Conservation (phyloP, 2,797 vertebrate species). For the Acanthurus lineatus region DNA sequence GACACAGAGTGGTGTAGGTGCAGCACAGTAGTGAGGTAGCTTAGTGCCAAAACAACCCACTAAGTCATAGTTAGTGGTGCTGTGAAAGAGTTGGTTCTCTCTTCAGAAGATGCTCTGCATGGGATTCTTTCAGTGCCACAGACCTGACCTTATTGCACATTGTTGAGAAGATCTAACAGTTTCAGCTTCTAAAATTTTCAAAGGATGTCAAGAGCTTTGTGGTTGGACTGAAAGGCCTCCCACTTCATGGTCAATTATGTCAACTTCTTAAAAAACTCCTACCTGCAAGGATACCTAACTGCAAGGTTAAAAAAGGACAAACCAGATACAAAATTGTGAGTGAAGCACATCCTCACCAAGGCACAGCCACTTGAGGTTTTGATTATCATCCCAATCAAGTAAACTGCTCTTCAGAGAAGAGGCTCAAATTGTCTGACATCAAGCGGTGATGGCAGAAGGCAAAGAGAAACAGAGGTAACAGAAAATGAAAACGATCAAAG, state of each 20-base stretch:
- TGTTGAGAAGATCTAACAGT: constrained; percentile 41
- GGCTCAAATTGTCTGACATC: constrained; percentile 32
- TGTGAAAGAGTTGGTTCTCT: background rate
- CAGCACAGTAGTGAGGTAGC: too few relatives aligned
- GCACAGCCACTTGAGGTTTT: constrained; percentile 53
- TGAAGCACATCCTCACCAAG: constrained; percentile 40
- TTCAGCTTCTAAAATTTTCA: constrained; percentile 37
- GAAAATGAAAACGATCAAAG: constrained; percentile 11
- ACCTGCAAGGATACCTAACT: constrained; percentile 3
- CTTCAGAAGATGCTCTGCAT: background rate
- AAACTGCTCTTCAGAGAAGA: constrained; percentile 55
- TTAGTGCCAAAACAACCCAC: too few relatives aligned
- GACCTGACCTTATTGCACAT: constrained; percentile 22
- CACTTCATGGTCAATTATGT: constrained; percentile 42
- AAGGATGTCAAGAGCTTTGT: constrained; percentile 32
- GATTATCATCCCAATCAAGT: constrained; percentile 69
- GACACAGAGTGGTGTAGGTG: too few relatives aligned
- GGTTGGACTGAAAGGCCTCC: constrained; percentile 29
- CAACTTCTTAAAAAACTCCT: constrained; percentile 19
- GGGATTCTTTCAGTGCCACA: constrained; percentile 36
- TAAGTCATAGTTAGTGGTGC: too few relatives aligned
- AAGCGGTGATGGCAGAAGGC: constrained; percentile 16
- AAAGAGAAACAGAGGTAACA: background rate
- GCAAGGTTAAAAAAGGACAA: constrained; percentile 18
- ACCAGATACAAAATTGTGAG: background rate